Percentiles rank a stretch among this genome's conserved stretches.
These are phyloP conservation scores for Mormyrus iriodes DNA, from an alignment of 2,113 vertebrate genomes.

Conservation along the genomic window DNA sequence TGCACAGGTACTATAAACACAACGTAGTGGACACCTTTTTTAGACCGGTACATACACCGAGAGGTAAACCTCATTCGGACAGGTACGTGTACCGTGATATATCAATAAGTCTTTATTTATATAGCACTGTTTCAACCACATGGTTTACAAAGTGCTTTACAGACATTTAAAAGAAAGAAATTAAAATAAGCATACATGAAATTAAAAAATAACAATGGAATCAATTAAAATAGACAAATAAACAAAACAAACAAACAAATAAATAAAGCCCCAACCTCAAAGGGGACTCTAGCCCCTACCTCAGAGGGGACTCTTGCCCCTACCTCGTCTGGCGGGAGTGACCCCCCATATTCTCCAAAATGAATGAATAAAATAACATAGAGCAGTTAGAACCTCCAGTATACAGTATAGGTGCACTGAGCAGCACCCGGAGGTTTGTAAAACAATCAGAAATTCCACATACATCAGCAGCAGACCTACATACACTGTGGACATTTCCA, in stretches of 20 bases:
- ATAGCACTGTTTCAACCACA: background rate
- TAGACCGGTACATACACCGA: background rate
- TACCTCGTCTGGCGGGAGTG: background rate
- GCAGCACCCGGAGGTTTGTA: background rate
- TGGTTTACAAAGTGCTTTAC: background rate
- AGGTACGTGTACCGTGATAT: background rate
- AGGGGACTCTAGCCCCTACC: background rate
- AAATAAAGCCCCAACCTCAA: background rate
- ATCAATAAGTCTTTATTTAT: background rate
- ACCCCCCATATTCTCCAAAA: background rate
- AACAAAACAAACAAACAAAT: too few relatives aligned
- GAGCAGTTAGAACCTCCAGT: background rate
- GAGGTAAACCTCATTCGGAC: background rate
- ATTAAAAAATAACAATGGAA: background rate
- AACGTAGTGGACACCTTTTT: background rate
- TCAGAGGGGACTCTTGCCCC: background rate
- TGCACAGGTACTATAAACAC: background rate
- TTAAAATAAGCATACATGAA: background rate
- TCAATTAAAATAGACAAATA: too few relatives aligned
- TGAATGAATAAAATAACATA: background rate
- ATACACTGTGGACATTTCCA: background rate
- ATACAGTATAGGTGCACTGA: background rate
- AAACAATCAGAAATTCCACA: background rate
- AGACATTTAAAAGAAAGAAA: background rate
- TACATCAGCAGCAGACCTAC: background rate